Conservation (phyloP, 2,797 vertebrate species). For the Propithecus perrieri region DNA sequence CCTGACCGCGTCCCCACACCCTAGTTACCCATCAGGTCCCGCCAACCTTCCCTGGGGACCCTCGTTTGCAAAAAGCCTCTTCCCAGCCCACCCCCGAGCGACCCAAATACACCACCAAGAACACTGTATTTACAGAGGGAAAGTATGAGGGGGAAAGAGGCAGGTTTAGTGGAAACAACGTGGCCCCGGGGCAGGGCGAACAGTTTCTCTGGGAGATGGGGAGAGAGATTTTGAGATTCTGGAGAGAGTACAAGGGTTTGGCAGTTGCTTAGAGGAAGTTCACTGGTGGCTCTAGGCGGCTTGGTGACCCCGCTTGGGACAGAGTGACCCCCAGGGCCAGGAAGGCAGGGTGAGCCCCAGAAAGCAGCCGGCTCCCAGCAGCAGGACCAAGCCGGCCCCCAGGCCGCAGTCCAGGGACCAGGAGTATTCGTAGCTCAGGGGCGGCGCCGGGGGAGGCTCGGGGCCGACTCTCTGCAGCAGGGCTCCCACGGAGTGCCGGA, state of each 20-base stretch:
- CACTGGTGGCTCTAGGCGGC: not conserved
- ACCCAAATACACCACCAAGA: not conserved
- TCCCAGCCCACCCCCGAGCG: not conserved
- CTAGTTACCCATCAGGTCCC: not conserved
- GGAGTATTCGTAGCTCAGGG: slow-evolving; percentile 90
- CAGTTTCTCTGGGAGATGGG: not conserved
- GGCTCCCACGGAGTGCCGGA: slow-evolving; percentile 90
- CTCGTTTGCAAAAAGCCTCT: not conserved
- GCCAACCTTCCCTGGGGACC: not conserved
- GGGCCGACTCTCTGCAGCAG: slow-evolving; percentile 88
- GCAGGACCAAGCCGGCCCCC: slow-evolving; percentile 88
- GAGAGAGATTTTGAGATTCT: not conserved
- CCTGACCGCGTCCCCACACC: not conserved
- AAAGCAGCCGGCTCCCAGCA: slow-evolving; percentile 89
- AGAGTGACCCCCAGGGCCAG: slow-evolving; percentile 75
- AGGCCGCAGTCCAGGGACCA: slow-evolving; percentile 92
- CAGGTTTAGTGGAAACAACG: slow-evolving; percentile 55
- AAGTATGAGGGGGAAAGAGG: slow-evolving; percentile 46
- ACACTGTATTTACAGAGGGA: not conserved
- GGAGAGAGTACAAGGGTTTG: not conserved
- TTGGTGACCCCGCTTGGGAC: not conserved
- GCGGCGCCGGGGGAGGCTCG: slow-evolving; percentile 66
- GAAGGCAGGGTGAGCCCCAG: slow-evolving; percentile 88
- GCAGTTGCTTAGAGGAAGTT: not conserved
- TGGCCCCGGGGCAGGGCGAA: not conserved